Evolutionary conservation across 2,113 vertebrate genomes (phyloP).

Genomic region (Pangasianodon hypophthalmus): DNA sequence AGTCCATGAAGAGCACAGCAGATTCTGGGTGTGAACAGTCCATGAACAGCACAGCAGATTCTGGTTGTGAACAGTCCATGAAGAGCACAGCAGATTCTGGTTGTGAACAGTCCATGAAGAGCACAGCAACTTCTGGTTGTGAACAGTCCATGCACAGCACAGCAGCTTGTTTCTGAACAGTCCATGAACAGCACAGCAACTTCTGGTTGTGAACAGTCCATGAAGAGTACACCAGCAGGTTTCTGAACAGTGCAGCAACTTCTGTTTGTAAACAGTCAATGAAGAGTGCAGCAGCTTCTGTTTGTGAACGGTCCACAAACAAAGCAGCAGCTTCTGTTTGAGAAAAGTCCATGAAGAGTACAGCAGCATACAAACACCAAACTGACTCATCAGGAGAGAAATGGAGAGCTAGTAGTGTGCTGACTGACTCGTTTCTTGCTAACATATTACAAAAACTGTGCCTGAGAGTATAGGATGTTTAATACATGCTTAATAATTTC

Average conservation of each 20-base stretch:
- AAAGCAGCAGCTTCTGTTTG: background rate
- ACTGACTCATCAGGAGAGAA: background rate
- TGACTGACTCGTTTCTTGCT: background rate
- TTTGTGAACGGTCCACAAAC: background rate
- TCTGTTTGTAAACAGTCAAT: background rate
- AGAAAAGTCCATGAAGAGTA: background rate
- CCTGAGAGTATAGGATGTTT: background rate
- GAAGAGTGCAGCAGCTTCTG: background rate
- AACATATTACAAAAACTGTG: background rate
- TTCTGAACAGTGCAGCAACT: too few species aligned
- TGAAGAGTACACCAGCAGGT: background rate
- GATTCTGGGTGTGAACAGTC: background rate
- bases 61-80: background rate
- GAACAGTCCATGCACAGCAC: too few species aligned
- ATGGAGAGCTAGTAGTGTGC: background rate
- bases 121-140: background rate
- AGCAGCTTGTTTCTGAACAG: too few species aligned
- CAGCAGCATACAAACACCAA: background rate
- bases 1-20: too few species aligned
- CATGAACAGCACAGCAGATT: background rate
- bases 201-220: background rate
- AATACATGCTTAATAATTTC: background rate
- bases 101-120: background rate
- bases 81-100: background rate
- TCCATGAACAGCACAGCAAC: background rate